Conservation (phyloP, 2,113 vertebrate species). For the Todiramphus chloris region DNA sequence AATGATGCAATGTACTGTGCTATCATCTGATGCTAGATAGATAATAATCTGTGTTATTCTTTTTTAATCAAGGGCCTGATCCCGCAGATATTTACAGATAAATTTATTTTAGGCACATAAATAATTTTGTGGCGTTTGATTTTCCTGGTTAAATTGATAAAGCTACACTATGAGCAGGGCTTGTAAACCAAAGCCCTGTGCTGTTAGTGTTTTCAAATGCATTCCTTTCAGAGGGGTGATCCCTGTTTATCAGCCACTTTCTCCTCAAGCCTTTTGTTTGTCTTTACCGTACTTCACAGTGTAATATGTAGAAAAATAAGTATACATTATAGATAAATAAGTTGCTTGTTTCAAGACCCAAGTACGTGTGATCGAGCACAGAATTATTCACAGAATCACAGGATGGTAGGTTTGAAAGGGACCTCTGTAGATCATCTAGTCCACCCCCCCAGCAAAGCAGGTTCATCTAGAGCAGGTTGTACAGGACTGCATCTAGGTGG, state of each 20-base stretch:
- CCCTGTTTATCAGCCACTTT: neutral
- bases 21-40: neutral
- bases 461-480: too few species aligned
- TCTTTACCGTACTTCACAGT: neutral
- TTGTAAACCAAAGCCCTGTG: neutral
- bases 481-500: too few species aligned
- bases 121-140: neutral
- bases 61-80: neutral
- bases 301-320: neutral
- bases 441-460: too few species aligned
- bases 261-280: neutral
- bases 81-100: neutral
- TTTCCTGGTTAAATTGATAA: neutral
- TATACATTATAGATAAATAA: neutral
- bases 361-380: neutral
- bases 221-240: neutral
- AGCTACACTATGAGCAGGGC: neutral
- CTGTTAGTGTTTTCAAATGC: neutral
- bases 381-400: too few species aligned
- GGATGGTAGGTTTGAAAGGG: too few species aligned
- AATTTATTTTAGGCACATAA: neutral
- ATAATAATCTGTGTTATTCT: neutral
- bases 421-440: too few species aligned
- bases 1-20: neutral
- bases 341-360: neutral